These are phyloP conservation scores for Platerodrilus igneus DNA, from an alignment of 2,888 invertebrate genomes.

Conservation along the genomic window DNA sequence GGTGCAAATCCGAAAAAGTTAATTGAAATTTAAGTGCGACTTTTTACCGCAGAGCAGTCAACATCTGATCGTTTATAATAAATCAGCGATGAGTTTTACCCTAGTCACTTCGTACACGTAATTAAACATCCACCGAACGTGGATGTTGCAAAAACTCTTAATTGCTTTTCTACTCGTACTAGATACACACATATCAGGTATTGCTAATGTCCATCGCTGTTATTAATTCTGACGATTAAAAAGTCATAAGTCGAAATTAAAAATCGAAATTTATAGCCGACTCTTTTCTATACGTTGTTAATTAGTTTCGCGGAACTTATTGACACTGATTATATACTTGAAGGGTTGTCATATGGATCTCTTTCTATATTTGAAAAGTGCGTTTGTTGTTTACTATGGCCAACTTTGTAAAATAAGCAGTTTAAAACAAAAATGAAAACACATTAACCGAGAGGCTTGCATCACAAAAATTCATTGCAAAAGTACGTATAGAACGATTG, in stretches of 20 bases:
- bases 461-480: conserved; percentile 2
- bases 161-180: conserved; percentile 47
- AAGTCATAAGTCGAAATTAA: no score
- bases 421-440: no score
- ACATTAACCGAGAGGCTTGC: no score
- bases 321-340: no score
- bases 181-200: conserved; percentile 50
- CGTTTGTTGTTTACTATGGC: no score
- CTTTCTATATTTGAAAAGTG: no score
- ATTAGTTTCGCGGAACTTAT: no score
- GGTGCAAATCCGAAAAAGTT: conserved; percentile 30
- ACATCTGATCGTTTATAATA: conserved; percentile 43
- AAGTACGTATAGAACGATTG: conserved; percentile 1
- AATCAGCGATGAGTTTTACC: conserved; percentile 37
- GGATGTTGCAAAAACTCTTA: conserved; percentile 48
- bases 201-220: conserved; percentile 43
- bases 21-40: conserved; percentile 34
- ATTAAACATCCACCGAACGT: conserved; percentile 44
- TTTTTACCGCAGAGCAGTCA: conserved; percentile 34
- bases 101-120: conserved; percentile 39
- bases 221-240: conserved; percentile 33
- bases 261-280: no score
- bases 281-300: no score
- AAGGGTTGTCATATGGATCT: no score
- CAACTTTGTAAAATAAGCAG: no score